Base-by-base conservation (phyloP, 2,888 invertebrate species). In the Lypha dubia region DNA sequence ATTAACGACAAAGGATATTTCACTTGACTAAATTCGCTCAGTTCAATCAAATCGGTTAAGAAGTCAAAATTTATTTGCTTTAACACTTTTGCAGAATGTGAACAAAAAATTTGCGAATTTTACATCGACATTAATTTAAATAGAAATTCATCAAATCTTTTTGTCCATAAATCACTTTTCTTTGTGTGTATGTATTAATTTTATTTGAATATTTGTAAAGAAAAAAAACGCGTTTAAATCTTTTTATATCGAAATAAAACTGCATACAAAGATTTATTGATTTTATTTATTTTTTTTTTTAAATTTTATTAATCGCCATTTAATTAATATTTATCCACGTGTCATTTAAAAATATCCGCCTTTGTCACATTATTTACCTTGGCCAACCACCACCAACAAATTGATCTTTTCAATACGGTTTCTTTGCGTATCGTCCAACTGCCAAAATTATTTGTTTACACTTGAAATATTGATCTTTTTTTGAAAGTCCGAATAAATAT, bases 401-500 rank as follows among this genome's bases (percentile, higher is more conserved):
- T 53, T 71, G 49, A 70, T 38, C 49, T 44, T 20, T 56, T 76
- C 56, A 7, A 68, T 62, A 56, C 32, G 60, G 22, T 58, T 49
- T 22, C 46, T 75, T 58, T 56, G 49, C 53, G 41, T 35, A 58
- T 7, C 44, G 73, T 63, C 68, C 63, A 51, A 38, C 63, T 79
- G 74, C 58, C 80, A 74, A 56, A 58, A 51, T 63, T 75, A 22
- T 73, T 65, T 79, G 68, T 83, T 79, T 75, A 84, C 73, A 68
- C 73, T 67, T 73, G 71, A 80, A 84, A 80, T 84, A 60, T 80
- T 80, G 73, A 80, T 80, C 68, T 74, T 51, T n/a, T n/a, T n/a
- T 73, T 46, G 63, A 67, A 32, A 77, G 46, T 62, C 68, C 17
- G 44, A 73, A 74, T 62, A 41, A 71, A 67, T 35, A 49, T 35